These are phyloP conservation scores for Hanleya hanleyi DNA, from an alignment of 2,888 invertebrate species.

Conservation along the genomic window DNA sequence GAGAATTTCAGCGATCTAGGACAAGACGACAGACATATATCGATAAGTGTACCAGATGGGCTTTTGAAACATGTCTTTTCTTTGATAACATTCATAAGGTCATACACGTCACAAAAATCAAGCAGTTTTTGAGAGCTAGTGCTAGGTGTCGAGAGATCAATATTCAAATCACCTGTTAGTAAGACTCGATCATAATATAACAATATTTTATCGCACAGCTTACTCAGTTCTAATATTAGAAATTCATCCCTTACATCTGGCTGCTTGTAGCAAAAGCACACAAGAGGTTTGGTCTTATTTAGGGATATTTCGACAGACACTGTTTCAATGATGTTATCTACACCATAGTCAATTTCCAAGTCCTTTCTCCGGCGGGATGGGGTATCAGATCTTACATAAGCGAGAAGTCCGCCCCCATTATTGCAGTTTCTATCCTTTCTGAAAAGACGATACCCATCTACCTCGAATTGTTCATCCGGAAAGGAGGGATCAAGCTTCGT, in stretches of 20 bases:
- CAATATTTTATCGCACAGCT: background rate
- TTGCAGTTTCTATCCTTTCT: background rate
- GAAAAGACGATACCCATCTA: background rate
- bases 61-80: background rate
- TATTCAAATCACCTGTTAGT: background rate
- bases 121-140: background rate
- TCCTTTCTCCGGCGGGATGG: background rate
- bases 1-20: background rate
- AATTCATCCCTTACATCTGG: background rate
- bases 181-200: background rate
- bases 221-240: background rate
- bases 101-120: background rate
- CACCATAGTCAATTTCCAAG: background rate
- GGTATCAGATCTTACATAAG: background rate
- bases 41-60: background rate
- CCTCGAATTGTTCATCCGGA: background rate
- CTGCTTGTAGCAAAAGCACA: background rate
- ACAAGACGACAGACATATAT: background rate
- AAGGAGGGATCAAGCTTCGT: constrained; percentile 19
- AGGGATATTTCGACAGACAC: background rate
- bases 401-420: background rate
- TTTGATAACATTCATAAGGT: background rate
- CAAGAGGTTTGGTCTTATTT: background rate
- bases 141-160: background rate
- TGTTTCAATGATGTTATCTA: background rate